These are phyloP conservation scores for Lasioglossum marginatum DNA, from an alignment of 2,888 invertebrate genomes.

Conservation along the genomic window DNA sequence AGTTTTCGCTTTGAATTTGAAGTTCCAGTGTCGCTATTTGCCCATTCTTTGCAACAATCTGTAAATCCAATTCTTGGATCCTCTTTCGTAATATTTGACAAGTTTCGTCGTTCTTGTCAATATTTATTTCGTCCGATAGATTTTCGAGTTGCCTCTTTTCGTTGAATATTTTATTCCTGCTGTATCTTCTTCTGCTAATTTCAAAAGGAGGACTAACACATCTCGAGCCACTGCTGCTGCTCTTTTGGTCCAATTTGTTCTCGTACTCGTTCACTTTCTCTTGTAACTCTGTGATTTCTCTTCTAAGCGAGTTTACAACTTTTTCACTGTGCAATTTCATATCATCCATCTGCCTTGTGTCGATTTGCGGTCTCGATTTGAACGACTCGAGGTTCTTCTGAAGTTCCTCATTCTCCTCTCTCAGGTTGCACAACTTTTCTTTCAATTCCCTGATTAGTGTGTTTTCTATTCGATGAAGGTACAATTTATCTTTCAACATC, in stretches of 20 bases:
- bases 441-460: conserved; percentile 43
- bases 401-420: conserved; percentile 69
- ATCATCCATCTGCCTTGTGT: conserved; percentile 10
- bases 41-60: conserved; percentile 76
- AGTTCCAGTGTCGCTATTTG: conserved; percentile 78
- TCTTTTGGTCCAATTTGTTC: conserved; percentile 63
- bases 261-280: conserved; percentile 66
- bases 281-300: conserved; percentile 66
- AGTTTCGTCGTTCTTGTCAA: conserved; percentile 46
- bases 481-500: conserved; percentile 53
- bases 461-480: conserved; percentile 33
- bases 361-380: not conserved
- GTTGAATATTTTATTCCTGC: conserved; percentile 47
- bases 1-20: conserved; percentile 77
- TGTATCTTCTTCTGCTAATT: conserved; percentile 34
- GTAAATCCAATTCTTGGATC: conserved; percentile 74
- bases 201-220: conserved; percentile 34
- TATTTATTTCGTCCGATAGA: conserved; percentile 45
- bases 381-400: not conserved
- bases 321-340: conserved; percentile 48
- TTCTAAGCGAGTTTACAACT: conserved; percentile 40
- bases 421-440: conserved; percentile 79
- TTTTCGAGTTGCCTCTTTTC: conserved; percentile 74
- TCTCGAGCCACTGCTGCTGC: conserved; percentile 39
- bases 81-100: conserved; percentile 66